phyloP scores from a whole-genome alignment of 2,888 invertebrate genomes.

The Choristoneura rosaceana region DNA sequence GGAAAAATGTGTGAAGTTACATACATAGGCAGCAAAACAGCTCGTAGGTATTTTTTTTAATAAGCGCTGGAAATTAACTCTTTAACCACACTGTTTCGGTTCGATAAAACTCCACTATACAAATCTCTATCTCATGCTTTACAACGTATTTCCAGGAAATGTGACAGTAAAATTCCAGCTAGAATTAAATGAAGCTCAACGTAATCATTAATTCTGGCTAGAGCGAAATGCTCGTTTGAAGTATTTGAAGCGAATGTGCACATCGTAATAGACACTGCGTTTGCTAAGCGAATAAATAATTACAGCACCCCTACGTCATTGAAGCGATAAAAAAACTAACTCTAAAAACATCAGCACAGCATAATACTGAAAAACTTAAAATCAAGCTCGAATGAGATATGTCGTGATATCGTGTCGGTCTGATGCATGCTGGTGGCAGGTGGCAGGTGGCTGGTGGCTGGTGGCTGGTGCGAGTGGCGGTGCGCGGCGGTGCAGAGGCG shows the following conservation, averaged over 20 bases:
- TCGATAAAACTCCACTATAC: conserved; percentile 22
- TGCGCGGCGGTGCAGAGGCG: conserved; percentile 46
- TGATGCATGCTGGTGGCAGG: conserved; percentile 42
- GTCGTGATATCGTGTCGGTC: conserved; percentile 60
- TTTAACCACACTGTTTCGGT: conserved; percentile 28
- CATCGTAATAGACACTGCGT: conserved; percentile 53
- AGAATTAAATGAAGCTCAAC: conserved; percentile 39
- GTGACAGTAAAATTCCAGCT: conserved; percentile 41
- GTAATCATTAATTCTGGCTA: conserved; percentile 31
- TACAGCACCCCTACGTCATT: conserved; percentile 64
- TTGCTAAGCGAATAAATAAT: conserved; percentile 62
- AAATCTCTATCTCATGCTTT: conserved; percentile 43
- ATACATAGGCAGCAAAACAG: neutral
- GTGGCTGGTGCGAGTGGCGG: conserved; percentile 45
- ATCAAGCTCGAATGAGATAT: conserved; percentile 74
- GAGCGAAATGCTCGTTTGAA: conserved; percentile 20
- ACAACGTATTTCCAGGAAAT: conserved; percentile 41
- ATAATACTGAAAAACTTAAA: conserved; percentile 59
- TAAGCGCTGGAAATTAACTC: neutral
- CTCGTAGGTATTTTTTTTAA: neutral
- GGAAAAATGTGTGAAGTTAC: conserved; percentile 21
- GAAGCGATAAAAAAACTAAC: conserved; percentile 66
- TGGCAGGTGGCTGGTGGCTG: conserved; percentile 18
- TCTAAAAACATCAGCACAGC: conserved; percentile 73
- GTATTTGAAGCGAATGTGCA: conserved; percentile 43